Evolutionary conservation across 2,797 vertebrate genomes (phyloP).

Genomic region (Diplodus puntazzo): DNA sequence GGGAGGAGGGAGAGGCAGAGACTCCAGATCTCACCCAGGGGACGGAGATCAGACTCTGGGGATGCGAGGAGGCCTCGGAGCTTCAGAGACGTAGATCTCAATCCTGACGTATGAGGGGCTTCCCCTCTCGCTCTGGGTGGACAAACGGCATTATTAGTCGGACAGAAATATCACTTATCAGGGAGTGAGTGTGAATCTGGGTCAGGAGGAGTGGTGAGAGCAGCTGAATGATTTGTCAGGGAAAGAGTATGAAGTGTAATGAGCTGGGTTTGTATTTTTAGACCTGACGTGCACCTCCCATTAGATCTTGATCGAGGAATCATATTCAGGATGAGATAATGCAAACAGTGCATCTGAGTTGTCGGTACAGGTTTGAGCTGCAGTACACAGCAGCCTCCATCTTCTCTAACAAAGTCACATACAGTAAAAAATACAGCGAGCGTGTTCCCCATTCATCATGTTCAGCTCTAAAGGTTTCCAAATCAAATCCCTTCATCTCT

Average conservation of each 20-base stretch:
- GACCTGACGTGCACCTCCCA: background rate
- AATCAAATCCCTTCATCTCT: background rate
- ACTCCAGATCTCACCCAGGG: conserved; percentile 35
- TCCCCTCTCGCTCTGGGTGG: conserved; percentile 21
- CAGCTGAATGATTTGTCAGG: conserved; percentile 18
- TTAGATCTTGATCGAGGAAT: conserved; percentile 13
- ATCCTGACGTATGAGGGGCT: conserved; percentile 4
- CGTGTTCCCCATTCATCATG: background rate
- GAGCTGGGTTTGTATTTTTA: conserved; percentile 11
- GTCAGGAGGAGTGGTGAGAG: conserved; percentile 30
- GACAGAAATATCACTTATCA: conserved; percentile 16
- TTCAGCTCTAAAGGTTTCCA: background rate
- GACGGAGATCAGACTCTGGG: conserved; percentile 23
- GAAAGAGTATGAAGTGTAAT: conserved; percentile 8
- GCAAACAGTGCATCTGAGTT: background rate
- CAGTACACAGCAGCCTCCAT: background rate
- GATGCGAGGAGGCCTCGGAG: conserved; percentile 9
- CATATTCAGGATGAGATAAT: conserved; percentile 1
- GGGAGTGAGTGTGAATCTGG: conserved; percentile 41
- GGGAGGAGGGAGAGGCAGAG: background rate
- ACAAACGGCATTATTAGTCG: conserved; percentile 40
- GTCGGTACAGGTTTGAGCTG: background rate
- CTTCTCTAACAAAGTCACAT: background rate
- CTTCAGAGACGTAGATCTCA: conserved; percentile 30
- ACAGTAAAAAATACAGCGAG: background rate